Evolutionary conservation across 2,113 vertebrate genomes (phyloP).

Genomic region (Anolis carolinensis): DNA sequence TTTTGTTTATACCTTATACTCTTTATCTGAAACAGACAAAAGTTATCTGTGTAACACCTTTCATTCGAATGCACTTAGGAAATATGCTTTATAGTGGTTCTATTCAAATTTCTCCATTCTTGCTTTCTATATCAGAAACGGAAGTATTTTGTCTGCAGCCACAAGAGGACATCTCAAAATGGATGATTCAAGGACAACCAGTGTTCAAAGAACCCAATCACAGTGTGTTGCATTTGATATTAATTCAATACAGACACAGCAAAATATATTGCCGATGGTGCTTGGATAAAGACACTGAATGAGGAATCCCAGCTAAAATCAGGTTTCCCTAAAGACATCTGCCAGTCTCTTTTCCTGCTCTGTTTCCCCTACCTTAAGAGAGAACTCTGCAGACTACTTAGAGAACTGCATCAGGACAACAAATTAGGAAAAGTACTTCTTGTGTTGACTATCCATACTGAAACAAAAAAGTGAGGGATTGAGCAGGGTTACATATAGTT

Average conservation of each 20-base stretch:
- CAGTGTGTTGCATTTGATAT: not conserved
- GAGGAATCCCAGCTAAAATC: not conserved
- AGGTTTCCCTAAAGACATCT: not conserved
- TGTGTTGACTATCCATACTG: constrained; percentile 15
- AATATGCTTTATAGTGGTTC: not conserved
- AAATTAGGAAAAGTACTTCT: not conserved
- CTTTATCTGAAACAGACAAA: not conserved
- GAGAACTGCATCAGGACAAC: not conserved
- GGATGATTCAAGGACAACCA: not conserved
- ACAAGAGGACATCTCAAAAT: not conserved
- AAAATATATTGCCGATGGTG: not conserved
- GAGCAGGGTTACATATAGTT: constrained; percentile 46
- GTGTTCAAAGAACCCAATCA: not conserved
- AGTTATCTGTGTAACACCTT: not conserved
- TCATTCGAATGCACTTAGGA: not conserved
- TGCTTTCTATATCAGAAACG: not conserved
- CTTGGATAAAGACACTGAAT: not conserved
- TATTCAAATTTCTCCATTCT: not conserved
- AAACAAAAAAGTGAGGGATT: constrained; percentile 59
- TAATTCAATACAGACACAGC: not conserved
- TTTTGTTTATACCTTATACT: not conserved
- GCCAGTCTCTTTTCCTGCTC: not conserved
- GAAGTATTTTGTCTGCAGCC: not conserved
- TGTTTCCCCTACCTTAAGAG: not conserved
- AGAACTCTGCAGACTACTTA: not conserved